Evolutionary conservation across 2,797 vertebrate species (phyloP), one percentile per base, ranked within the genome.

Genomic region (Myoxocephalus aenaeus): DNA sequence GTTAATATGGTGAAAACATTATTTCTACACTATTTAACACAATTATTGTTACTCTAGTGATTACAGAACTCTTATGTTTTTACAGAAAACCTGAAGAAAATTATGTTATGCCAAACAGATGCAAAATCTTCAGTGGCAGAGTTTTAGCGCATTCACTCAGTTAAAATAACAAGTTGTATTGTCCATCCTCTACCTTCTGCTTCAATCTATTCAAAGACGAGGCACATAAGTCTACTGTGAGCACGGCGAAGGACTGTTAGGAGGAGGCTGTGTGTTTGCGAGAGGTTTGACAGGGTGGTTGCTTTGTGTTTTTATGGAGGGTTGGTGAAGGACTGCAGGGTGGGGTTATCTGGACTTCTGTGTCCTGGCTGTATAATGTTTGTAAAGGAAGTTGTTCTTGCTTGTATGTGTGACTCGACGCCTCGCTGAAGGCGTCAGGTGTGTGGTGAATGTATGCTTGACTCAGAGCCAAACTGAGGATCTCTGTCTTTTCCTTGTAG

Each of bases 401-500:
- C 6, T 89, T 54, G 70, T 58, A 54, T 38, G 74, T 85, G 73
- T 69, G 73, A 82, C 84, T 80, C 4, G n/a, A 64, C 0, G 18
- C 58, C 42, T 85, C 86, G 25, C 63, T 84, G 48, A 87, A 89
- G 44, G 78, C 65, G 5, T 87, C 82, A 36, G 87, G 88, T 44
- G 77, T 68, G 71, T 83, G 84, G 51, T 77, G 88, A 73, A 85
- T 80, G 56, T 95, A 96, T 44, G 95, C 94, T 77, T 98, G 97
- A 86, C 95, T 97, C 57, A 98, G 92, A 56, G 97, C 96, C 88
- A 98, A 90, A 81, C 94, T 94, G 69, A 98, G 92, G 77, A 98
- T 97, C 92, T 97, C 97, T 58, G 95, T 97, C 87, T 97, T 98
- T 87, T 98, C 97, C 85, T 98, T 98, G 88, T 96, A 96, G 92